Conservation (phyloP, 2,797 vertebrate species). For the Galagoides demidoff region DNA sequence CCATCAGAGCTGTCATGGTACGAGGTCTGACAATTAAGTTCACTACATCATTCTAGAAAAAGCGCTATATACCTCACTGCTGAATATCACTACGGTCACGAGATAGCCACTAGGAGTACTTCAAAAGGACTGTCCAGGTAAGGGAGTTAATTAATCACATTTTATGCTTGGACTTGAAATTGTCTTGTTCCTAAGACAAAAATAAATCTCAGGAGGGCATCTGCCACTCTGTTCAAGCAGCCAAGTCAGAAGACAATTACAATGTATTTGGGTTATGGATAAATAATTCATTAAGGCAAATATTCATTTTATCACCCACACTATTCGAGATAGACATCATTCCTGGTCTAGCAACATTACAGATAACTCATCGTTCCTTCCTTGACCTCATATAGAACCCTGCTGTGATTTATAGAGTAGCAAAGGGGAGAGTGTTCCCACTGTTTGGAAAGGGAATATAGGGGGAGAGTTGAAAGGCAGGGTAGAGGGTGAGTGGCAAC, state of each 20-base stretch:
- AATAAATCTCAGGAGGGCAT: conserved; percentile 11
- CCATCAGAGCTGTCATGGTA: no score
- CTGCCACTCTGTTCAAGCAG: background rate
- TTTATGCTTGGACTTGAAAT: conserved; percentile 48
- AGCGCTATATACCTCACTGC: no score
- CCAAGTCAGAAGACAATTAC: conserved; percentile 39
- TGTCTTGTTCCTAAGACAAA: background rate
- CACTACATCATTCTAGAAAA: no score
- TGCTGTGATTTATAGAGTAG: background rate
- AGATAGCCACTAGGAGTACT: no score
- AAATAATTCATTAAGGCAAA: conserved; percentile 27
- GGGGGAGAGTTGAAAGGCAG: background rate
- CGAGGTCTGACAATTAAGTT: no score
- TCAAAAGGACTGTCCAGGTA: background rate
- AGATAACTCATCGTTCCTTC: background rate
- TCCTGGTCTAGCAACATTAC: conserved; percentile 1
- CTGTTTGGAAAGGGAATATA: background rate
- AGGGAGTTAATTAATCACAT: conserved; percentile 28
- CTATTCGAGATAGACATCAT: background rate
- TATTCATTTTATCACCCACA: conserved; percentile 1
- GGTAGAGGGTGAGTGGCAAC: background rate
- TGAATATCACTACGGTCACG: no score
- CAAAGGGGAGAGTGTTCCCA: background rate
- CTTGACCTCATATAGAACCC: background rate
- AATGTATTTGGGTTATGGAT: conserved; percentile 7